phyloP scores from a whole-genome alignment of 2,888 invertebrate species.

The Mechanitis mazaeus region DNA sequence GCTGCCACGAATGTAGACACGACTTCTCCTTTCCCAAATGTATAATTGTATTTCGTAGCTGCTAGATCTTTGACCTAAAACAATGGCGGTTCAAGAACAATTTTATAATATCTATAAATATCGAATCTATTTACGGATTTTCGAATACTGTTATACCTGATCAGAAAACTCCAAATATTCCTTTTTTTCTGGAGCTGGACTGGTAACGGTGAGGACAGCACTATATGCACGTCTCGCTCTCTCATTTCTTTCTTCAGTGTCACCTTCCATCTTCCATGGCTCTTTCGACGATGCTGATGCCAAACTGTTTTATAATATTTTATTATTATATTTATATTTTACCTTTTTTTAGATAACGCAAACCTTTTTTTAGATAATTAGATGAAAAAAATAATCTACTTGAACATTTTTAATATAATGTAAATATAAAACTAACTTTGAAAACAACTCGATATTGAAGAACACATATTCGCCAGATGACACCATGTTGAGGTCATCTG shows the following conservation, averaged over 20 bases:
- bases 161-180: conserved; percentile 87
- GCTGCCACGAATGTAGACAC: conserved; percentile 96
- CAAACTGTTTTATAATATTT: conserved; percentile 52
- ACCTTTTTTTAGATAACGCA: too few species aligned
- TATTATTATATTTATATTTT: not conserved
- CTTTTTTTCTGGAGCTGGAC: conserved; percentile 85
- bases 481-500: conserved; percentile 96
- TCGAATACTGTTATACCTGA: conserved; percentile 63
- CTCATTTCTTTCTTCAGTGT: conserved; percentile 87
- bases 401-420: too few species aligned
- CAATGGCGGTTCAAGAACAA: not conserved
- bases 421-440: conserved; percentile 84
- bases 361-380: too few species aligned
- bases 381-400: too few species aligned
- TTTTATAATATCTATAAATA: too few species aligned
- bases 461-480: conserved; percentile 98
- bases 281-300: conserved; percentile 78
- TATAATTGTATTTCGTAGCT: conserved; percentile 82
- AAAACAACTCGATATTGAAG: conserved; percentile 97
- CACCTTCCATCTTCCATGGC: conserved; percentile 91
- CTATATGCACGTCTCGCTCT: conserved; percentile 90
- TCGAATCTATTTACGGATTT: too few species aligned
- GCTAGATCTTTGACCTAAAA: conserved; percentile 80
- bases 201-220: conserved; percentile 91
- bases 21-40: conserved; percentile 83